phyloP scores from a whole-genome alignment of 2,888 invertebrate genomes.

The Plebejus anna region DNA sequence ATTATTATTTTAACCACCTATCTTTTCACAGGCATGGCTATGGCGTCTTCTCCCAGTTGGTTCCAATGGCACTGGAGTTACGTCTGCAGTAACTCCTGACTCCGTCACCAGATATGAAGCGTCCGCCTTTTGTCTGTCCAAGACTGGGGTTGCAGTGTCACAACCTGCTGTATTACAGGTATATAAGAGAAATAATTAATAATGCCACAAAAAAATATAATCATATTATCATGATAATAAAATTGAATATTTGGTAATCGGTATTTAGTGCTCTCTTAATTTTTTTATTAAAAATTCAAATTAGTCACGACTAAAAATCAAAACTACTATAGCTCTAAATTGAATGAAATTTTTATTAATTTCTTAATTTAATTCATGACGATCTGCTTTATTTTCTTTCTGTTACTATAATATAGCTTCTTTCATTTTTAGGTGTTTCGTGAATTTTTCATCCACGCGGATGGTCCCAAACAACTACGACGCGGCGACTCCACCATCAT shows the following conservation, averaged over 20 bases:
- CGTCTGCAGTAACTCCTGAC: slow-evolving; percentile 57
- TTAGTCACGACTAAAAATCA: too few relatives aligned
- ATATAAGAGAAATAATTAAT: slow-evolving; percentile 36
- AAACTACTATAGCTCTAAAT: too few relatives aligned
- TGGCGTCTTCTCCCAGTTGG: slow-evolving; percentile 78
- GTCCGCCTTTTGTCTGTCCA: slow-evolving; percentile 59
- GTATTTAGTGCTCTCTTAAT: too few relatives aligned
- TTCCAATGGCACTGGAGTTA: slow-evolving; percentile 47
- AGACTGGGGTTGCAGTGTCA: slow-evolving; percentile 57
- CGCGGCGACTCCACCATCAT: slow-evolving; percentile 83
- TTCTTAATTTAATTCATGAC: too few relatives aligned
- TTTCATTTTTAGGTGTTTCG: slow-evolving; percentile 82
- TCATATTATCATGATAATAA: too few relatives aligned
- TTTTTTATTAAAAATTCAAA: too few relatives aligned
- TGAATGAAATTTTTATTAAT: too few relatives aligned
- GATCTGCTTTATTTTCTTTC: background rate
- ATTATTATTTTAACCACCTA: too few relatives aligned
- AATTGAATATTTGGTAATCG: too few relatives aligned
- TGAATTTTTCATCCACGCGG: slow-evolving; percentile 87
- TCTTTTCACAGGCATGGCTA: slow-evolving; percentile 81
- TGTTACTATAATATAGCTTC: too few relatives aligned
- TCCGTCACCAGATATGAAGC: slow-evolving; percentile 68
- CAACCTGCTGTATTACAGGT: slow-evolving; percentile 85
- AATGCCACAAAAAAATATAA: too few relatives aligned
- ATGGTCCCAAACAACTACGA: slow-evolving; percentile 83